A percentile compares a stretch with the other conserved stretches of the same genome.
Conservation (phyloP, 2,113 vertebrate genomes). For the Heterochromis multidens region DNA sequence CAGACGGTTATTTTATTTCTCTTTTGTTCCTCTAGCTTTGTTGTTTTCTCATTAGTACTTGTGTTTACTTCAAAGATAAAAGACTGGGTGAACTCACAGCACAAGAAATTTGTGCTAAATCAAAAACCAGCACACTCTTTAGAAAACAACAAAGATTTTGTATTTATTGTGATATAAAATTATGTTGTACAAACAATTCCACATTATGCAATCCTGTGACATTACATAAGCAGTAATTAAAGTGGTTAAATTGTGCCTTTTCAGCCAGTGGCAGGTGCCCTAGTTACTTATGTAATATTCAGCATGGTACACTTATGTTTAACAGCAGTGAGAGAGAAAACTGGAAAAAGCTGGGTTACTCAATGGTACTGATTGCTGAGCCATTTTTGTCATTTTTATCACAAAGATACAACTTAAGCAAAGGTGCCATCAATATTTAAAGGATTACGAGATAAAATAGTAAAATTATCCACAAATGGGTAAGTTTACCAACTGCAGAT, state of each 20-base stretch:
- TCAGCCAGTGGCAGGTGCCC: neutral
- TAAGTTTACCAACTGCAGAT: neutral
- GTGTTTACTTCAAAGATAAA: conserved; percentile 13
- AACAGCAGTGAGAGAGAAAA: neutral
- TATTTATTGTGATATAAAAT: neutral
- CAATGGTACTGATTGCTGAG: neutral
- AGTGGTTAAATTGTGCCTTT: neutral
- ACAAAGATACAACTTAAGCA: neutral
- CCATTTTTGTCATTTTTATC: neutral
- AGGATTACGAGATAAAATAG: neutral
- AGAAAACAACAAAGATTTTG: neutral
- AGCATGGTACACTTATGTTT: neutral
- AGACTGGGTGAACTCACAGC: neutral
- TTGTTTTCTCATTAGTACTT: conserved; percentile 20
- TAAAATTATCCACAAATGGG: neutral
- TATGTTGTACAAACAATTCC: neutral
- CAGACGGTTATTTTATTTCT: neutral
- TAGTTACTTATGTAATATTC: neutral
- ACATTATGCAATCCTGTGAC: neutral
- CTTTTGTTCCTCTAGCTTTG: neutral
- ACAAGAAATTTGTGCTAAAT: neutral
- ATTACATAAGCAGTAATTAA: neutral
- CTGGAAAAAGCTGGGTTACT: neutral
- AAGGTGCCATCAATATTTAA: neutral
- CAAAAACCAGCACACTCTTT: neutral